A percentile compares a stretch with the other conserved stretches of the same genome.
These are phyloP conservation scores for Pseudorasbora parva DNA, from an alignment of 2,113 vertebrate species.

Conservation along the genomic window DNA sequence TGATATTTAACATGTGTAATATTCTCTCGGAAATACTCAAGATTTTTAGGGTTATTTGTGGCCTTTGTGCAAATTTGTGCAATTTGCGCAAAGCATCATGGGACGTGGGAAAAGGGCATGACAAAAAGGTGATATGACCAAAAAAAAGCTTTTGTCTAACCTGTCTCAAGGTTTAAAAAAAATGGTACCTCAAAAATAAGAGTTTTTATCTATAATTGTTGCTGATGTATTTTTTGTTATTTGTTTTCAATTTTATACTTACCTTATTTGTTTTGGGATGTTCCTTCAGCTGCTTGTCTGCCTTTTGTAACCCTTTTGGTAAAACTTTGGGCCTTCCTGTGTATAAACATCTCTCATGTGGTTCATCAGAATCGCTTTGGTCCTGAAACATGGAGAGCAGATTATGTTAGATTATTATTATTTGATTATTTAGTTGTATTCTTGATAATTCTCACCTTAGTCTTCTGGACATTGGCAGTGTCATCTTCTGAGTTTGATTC, in stretches of 20 bases:
- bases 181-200: not conserved
- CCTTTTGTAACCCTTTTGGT: conserved; percentile 38
- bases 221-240: not conserved
- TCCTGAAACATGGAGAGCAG: conserved; percentile 55
- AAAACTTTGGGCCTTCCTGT: conserved; percentile 19
- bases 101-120: too few species aligned
- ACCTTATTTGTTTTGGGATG: conserved; percentile 30
- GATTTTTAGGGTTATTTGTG: too few species aligned
- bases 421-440: not conserved
- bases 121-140: not conserved
- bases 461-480: not conserved
- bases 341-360: conserved; percentile 11
- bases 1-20: too few species aligned
- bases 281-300: conserved; percentile 11
- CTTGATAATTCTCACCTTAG: conserved; percentile 29
- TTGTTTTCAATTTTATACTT: not conserved
- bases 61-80: too few species aligned
- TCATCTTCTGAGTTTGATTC: conserved; percentile 40
- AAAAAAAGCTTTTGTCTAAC: not conserved
- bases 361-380: conserved; percentile 53
- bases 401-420: not conserved
- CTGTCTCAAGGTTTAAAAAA: not conserved
- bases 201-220: not conserved
- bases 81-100: too few species aligned
- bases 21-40: too few species aligned